These are phyloP conservation scores for Silvanus unidentatus DNA, from an alignment of 2,888 invertebrate species.

Conservation along the genomic window DNA sequence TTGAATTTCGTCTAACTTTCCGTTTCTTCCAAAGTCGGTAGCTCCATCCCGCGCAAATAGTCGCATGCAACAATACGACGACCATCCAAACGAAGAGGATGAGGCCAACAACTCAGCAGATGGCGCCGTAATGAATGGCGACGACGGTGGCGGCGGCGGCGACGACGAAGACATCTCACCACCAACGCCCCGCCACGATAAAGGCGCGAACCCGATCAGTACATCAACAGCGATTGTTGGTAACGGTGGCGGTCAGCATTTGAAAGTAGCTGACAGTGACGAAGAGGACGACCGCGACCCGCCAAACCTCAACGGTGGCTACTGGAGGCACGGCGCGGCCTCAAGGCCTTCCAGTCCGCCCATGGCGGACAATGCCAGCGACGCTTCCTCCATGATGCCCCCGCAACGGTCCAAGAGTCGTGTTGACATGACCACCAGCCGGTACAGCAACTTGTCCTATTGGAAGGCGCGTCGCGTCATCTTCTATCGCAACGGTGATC, in stretches of 20 bases:
- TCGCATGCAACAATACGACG: constrained; percentile 48
- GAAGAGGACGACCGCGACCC: constrained; percentile 36
- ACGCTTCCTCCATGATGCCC: constrained; percentile 54
- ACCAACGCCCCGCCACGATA: constrained; percentile 41
- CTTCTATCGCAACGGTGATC: constrained; percentile 91
- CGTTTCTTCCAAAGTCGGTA: too few relatives aligned
- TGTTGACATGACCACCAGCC: constrained; percentile 50
- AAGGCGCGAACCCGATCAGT: constrained; percentile 29
- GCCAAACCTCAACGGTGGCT: constrained; percentile 39
- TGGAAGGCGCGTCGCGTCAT: constrained; percentile 83
- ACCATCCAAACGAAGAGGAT: constrained; percentile 41
- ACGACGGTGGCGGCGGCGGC: constrained; percentile 45
- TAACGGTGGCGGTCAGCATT: constrained; percentile 21
- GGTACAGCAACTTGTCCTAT: constrained; percentile 73
- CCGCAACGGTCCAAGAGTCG: constrained; percentile 50
- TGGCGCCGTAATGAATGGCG: constrained; percentile 45
- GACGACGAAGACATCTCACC: constrained; percentile 21
- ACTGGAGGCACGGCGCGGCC: constrained; percentile 49
- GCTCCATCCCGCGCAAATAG: constrained; percentile 44
- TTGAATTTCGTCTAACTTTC: too few relatives aligned
- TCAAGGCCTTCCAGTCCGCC: constrained; percentile 50
- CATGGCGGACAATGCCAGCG: constrained; percentile 56
- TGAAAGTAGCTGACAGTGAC: constrained; percentile 36
- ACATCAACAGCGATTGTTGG: constrained; percentile 28
- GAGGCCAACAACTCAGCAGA: constrained; percentile 29